These are phyloP conservation scores for Notiomystis cincta DNA, from an alignment of 2,113 vertebrate genomes.

Conservation along the genomic window DNA sequence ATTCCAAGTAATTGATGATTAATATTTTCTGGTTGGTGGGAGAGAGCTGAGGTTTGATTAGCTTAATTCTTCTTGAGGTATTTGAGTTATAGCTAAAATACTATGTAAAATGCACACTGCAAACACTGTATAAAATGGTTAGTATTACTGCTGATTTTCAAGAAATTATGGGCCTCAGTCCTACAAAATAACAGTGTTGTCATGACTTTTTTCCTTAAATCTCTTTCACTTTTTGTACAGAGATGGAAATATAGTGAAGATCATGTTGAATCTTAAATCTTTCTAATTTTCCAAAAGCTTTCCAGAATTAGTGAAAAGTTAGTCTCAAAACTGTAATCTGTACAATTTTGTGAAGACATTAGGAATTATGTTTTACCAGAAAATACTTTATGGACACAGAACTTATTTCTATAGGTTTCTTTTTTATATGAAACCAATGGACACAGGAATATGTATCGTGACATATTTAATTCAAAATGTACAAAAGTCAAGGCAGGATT, in stretches of 20 bases:
- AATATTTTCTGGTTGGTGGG: not conserved
- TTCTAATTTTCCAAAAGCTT: not conserved
- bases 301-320: not conserved
- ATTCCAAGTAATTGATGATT: not conserved
- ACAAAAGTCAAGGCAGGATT: not conserved
- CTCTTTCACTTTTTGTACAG: not conserved
- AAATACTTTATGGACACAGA: not conserved
- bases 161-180: not conserved
- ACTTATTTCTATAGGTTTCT: too few relatives aligned
- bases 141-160: not conserved
- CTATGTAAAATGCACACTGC: not conserved
- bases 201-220: not conserved
- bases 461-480: not conserved
- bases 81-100: not conserved
- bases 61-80: not conserved
- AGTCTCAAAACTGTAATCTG: not conserved
- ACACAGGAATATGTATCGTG: not conserved
- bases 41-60: not conserved
- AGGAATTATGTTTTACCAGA: not conserved
- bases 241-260: not conserved
- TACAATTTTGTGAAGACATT: not conserved
- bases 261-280: accelerated
- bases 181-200: not conserved
- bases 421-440: too few relatives aligned
- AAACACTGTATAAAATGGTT: not conserved